Evolutionary conservation across 2,797 vertebrate species (phyloP).

Genomic region (Clarias pachynema): DNA sequence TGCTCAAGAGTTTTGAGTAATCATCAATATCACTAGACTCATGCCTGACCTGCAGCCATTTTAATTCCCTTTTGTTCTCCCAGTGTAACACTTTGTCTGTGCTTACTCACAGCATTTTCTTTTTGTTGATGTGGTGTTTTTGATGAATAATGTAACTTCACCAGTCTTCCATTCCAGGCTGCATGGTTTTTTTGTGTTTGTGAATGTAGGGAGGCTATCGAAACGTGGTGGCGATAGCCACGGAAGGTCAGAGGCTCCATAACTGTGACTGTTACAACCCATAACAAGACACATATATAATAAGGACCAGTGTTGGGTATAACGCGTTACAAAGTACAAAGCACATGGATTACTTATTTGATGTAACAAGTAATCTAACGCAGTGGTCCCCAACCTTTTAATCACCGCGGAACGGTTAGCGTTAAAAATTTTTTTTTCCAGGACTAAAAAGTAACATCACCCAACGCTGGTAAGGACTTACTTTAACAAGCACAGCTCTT

Average conservation of each 20-base stretch:
- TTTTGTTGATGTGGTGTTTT: slow-evolving; percentile 34
- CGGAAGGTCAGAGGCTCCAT: neutral
- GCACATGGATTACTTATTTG: no score
- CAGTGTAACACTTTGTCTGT: neutral
- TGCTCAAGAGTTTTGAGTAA: slow-evolving; percentile 30
- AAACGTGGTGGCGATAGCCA: slow-evolving; percentile 16
- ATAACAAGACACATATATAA: neutral
- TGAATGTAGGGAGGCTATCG: neutral
- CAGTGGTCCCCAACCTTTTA: no score
- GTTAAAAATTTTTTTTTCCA: no score
- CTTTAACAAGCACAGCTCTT: no score
- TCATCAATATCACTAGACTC: slow-evolving; percentile 26
- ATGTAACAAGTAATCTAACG: no score
- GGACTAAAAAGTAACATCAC: no score
- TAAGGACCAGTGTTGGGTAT: no score
- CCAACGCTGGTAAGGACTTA: neutral
- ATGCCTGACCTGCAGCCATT: slow-evolving; percentile 6
- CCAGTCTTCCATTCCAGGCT: slow-evolving; percentile 11
- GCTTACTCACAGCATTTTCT: neutral
- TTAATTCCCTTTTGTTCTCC: slow-evolving; percentile 18
- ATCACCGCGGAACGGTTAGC: no score
- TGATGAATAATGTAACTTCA: slow-evolving; percentile 47
- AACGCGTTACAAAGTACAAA: no score
- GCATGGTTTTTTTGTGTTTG: neutral
- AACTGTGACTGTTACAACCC: neutral